A percentile compares a stretch with the other conserved stretches of the same genome.
Conservation (phyloP, 2,113 vertebrate species). For the Tupaia tana region DNA sequence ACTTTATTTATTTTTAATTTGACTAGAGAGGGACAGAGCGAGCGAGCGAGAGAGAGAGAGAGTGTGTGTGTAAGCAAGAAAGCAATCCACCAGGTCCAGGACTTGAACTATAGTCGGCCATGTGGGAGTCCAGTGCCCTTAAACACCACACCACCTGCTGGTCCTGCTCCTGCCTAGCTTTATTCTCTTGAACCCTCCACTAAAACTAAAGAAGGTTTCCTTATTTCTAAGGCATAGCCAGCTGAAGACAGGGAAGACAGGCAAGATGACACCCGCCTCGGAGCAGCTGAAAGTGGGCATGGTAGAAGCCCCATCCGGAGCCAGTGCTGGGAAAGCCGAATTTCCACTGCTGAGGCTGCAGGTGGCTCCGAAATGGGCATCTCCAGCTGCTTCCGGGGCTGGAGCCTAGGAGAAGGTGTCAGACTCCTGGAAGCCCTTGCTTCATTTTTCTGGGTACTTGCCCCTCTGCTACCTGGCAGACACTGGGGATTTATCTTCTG, state of each 20-base stretch:
- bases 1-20: too few species aligned
- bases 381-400: not conserved
- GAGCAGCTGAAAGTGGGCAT: not conserved
- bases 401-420: rapidly evolving
- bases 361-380: not conserved
- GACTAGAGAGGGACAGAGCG: too few species aligned
- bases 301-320: not conserved
- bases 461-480: rapidly evolving
- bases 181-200: not conserved
- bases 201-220: not conserved
- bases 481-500: not conserved
- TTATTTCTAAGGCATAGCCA: not conserved
- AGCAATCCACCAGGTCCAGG: too few species aligned
- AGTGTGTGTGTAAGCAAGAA: too few species aligned
- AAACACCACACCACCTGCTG: too few species aligned
- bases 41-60: too few species aligned
- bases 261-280: not conserved
- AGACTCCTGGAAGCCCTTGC: not conserved
- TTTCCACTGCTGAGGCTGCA: not conserved
- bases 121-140: too few species aligned
- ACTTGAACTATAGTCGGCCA: too few species aligned
- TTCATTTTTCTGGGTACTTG: not conserved
- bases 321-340: not conserved
- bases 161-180: not conserved
- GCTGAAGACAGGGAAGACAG: not conserved